Evolutionary conservation across 2,888 invertebrate species (phyloP).

Genomic region (Petrolisthes manimaculis): DNA sequence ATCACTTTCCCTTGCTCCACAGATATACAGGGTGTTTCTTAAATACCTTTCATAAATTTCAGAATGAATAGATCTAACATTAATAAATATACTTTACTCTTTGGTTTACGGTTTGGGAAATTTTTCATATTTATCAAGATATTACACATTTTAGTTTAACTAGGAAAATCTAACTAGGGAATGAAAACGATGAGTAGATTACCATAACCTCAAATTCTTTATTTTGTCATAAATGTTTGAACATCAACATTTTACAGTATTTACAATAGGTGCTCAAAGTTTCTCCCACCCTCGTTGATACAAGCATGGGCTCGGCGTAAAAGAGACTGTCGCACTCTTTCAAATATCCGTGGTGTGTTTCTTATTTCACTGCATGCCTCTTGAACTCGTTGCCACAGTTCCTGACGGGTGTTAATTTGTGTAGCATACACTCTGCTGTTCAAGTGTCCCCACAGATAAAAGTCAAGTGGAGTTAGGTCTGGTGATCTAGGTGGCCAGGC

Average conservation of each 20-base stretch:
- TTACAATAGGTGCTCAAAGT: too few species aligned
- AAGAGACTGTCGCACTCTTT: background rate
- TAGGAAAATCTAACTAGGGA: background rate
- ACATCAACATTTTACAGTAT: too few species aligned
- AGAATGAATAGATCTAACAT: too few species aligned
- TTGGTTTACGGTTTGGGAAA: background rate
- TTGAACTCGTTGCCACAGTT: conserved; percentile 1
- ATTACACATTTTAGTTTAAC: background rate
- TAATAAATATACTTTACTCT: too few species aligned
- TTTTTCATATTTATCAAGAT: conserved; percentile 1
- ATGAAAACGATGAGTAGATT: background rate
- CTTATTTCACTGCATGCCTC: background rate
- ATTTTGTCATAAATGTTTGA: too few species aligned
- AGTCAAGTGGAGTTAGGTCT: conserved; percentile 28
- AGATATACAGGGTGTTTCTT: too few species aligned
- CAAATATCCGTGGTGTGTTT: conserved; percentile 3
- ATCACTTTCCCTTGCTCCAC: too few species aligned
- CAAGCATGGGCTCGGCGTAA: too few species aligned
- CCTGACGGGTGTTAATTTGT: background rate
- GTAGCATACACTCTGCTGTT: conserved; percentile 5
- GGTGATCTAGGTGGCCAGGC: conserved; percentile 29
- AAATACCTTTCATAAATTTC: too few species aligned
- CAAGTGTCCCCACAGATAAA: conserved; percentile 21
- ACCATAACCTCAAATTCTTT: conserved; percentile 1
- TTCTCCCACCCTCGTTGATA: too few species aligned